Percentiles rank a stretch among this genome's conserved stretches.
Conservation (phyloP, 2,888 invertebrate genomes). For the Agrochola litura region DNA sequence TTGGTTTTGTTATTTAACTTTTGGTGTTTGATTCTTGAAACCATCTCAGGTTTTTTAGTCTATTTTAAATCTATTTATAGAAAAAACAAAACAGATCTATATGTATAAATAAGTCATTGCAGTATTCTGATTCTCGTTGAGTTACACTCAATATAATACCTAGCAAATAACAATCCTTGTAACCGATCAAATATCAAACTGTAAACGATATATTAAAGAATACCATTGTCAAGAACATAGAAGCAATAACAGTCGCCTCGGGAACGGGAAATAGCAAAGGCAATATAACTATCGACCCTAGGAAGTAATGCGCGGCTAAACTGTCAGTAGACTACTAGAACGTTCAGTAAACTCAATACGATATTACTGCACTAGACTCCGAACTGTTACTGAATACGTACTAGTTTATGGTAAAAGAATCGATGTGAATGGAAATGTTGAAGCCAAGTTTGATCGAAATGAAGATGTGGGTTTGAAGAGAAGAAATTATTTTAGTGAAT, state of each 20-base stretch:
- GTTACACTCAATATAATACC: neutral
- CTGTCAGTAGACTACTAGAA: slow-evolving; percentile 25
- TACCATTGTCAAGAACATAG: slow-evolving; percentile 22
- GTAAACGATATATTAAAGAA: slow-evolving; percentile 34
- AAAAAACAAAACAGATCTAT: neutral
- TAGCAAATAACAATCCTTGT: slow-evolving; percentile 5
- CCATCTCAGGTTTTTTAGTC: too few relatives aligned
- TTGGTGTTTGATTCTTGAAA: neutral
- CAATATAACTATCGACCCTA: slow-evolving; percentile 44
- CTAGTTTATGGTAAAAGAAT: slow-evolving; percentile 7
- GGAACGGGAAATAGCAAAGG: slow-evolving; percentile 37
- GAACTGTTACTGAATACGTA: slow-evolving; percentile 4
- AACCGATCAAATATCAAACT: slow-evolving; percentile 15
- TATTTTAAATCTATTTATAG: neutral
- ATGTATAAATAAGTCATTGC: neutral
- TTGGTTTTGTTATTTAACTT: slow-evolving; percentile 10
- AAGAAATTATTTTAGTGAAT: neutral
- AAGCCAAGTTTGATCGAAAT: neutral
- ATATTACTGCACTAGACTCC: slow-evolving; percentile 37
- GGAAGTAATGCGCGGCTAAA: slow-evolving; percentile 25
- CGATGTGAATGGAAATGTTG: slow-evolving; percentile 2
- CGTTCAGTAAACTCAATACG: slow-evolving; percentile 19
- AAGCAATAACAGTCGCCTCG: slow-evolving; percentile 47
- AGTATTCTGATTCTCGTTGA: neutral
- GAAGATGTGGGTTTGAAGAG: neutral